Percentiles rank a stretch among this genome's conserved stretches.
These are phyloP conservation scores for Xestoiulus laeticollis DNA, from an alignment of 2,888 invertebrate species.

Conservation along the genomic window DNA sequence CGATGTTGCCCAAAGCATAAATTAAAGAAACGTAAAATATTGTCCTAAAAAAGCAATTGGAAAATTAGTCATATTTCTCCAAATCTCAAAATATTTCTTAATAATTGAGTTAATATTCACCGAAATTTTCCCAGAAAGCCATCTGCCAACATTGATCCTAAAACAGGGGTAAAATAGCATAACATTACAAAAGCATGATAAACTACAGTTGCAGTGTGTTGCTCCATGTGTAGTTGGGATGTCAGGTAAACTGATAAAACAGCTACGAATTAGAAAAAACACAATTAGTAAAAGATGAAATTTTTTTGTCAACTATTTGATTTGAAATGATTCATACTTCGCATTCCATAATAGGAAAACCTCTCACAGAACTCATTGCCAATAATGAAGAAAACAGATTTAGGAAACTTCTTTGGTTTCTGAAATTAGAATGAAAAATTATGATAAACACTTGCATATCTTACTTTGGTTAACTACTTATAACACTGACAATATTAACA, in stretches of 20 bases:
- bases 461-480: too few relatives aligned
- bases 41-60: slow-evolving; percentile 68
- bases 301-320: neutral
- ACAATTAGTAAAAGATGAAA: neutral
- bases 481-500: too few relatives aligned
- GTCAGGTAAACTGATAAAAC: slow-evolving; percentile 88
- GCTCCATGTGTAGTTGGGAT: slow-evolving; percentile 76
- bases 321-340: slow-evolving; percentile 74
- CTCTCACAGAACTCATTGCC: slow-evolving; percentile 98
- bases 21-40: slow-evolving; percentile 89
- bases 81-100: too few relatives aligned
- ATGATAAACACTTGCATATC: too few relatives aligned
- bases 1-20: slow-evolving; percentile 82
- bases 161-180: slow-evolving; percentile 86
- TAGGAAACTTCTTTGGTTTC: slow-evolving; percentile 73
- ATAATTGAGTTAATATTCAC: slow-evolving; percentile 60
- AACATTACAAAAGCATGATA: slow-evolving; percentile 91
- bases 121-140: slow-evolving; percentile 89
- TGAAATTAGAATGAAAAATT: neutral
- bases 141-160: slow-evolving; percentile 95
- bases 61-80: too few relatives aligned
- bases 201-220: slow-evolving; percentile 81
- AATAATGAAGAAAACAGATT: slow-evolving; percentile 89
- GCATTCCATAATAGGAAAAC: slow-evolving; percentile 97
- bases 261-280: slow-evolving; percentile 70